Conservation (phyloP, 2,888 invertebrate genomes). For the Acleris cristana region DNA sequence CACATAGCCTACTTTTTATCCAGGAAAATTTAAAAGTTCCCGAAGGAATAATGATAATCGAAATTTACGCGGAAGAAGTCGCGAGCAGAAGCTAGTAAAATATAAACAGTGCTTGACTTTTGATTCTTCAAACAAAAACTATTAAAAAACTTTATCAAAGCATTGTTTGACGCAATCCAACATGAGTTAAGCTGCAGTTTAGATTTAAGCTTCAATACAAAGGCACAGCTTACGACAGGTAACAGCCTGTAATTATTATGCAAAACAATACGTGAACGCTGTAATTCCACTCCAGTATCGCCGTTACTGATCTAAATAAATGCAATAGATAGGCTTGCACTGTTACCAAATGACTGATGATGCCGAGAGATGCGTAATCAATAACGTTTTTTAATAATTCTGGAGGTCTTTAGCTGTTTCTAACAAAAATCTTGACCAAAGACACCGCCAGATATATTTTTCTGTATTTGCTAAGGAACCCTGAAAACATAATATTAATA, state of each 20-base stretch:
- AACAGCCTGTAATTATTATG: slow-evolving; percentile 30
- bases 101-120: too few species aligned
- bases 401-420: too few species aligned
- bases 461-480: too few species aligned
- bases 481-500: too few species aligned
- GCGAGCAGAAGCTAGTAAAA: too few species aligned
- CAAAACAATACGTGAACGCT: slow-evolving; percentile 30
- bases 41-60: too few species aligned
- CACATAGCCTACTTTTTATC: too few species aligned
- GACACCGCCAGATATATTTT: too few species aligned
- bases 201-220: background rate
- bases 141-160: background rate
- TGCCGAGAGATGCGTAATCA: slow-evolving; percentile 9
- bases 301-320: slow-evolving; percentile 27
- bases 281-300: slow-evolving; percentile 28
- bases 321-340: slow-evolving; percentile 25
- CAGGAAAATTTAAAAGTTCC: too few species aligned
- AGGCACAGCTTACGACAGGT: slow-evolving; percentile 21
- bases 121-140: too few species aligned
- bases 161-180: background rate
- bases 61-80: too few species aligned
- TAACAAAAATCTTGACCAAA: too few species aligned
- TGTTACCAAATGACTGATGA: slow-evolving; percentile 17
- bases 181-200: slow-evolving; percentile 5
- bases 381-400: background rate